Base-by-base conservation (phyloP, 2,888 invertebrate species). In the Cristatella mucedo region DNA sequence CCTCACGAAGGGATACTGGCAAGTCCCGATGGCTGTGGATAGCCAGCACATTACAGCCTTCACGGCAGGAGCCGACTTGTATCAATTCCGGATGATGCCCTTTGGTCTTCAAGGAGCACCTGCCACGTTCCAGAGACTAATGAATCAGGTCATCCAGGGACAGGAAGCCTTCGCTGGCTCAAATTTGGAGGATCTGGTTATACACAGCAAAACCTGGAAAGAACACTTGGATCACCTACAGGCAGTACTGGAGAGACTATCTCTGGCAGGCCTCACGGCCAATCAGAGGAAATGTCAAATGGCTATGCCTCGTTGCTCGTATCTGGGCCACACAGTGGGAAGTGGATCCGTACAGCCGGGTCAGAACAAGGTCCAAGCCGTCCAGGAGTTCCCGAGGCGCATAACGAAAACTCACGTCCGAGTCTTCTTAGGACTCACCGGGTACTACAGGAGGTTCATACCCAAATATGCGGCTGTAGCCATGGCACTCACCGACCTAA, bases 361-460 rank as follows among this genome's bases (percentile, higher is more conserved):
- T 18, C 21, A 18, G 4, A 16, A 21, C 21, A 42, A 31, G 7
- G 29, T 42, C 16, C 33, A 19, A 13, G 38, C 32, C 7, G 45
- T 53, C 13, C 5, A 19, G 3, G 32, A 44, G 1, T 40, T 44
- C 19, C 46, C 48, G 2, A 30, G 7, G 1, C 53, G 52, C 0
- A 34, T 15, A 1, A 44, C 39, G 36, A 30, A 43, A 1, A 44
- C 40, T n/a, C 40, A 46, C 32, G 38, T 51, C 2, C 31, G 40
- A 16, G 20, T 43, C 3, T 47, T 52, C 19, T 33, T 53, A 2
- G 52, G 52, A 1, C 34, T 46, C 4, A 22, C 24, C 18, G 44
- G 44, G 13, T 53, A 46, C 33, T 53, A 49, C 18, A 41, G 48
- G 2, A 40, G 43, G 20, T 51, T 48, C 22, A 42, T 52, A 4